A percentile compares a stretch with the other conserved stretches of the same genome.
These are phyloP conservation scores for Mareca strepera DNA, from an alignment of 2,797 vertebrate genomes.

Conservation along the genomic window DNA sequence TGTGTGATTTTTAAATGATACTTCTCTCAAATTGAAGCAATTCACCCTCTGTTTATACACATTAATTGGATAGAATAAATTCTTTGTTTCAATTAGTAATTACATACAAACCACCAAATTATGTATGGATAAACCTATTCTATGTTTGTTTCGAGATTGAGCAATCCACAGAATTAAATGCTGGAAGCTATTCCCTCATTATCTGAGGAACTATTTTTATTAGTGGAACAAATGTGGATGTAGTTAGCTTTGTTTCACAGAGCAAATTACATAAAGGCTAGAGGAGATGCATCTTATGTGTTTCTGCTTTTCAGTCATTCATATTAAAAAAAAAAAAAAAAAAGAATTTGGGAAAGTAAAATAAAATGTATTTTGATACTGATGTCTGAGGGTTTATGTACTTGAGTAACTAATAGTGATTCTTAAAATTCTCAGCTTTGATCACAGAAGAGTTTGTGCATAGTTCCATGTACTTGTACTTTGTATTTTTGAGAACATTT, in stretches of 20 bases:
- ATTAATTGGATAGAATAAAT: not conserved
- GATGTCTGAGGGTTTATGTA: not conserved
- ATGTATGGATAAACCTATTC: not conserved
- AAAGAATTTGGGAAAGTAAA: not conserved
- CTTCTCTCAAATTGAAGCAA: not conserved
- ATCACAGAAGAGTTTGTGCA: not conserved
- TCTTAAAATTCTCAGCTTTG: not conserved
- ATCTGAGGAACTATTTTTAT: conserved; percentile 48
- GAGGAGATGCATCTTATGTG: not conserved
- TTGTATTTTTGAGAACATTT: not conserved
- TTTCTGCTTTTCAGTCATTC: conserved; percentile 17
- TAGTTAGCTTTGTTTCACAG: conserved; percentile 13
- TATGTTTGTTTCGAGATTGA: not conserved
- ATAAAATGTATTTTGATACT: not conserved
- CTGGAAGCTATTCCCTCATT: conserved; percentile 11
- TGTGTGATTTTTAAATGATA: not conserved
- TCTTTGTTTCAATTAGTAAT: not conserved
- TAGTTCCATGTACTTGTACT: not conserved
- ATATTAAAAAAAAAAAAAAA: not conserved
- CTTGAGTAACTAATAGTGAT: not conserved
- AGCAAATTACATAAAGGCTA: not conserved
- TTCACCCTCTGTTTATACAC: not conserved
- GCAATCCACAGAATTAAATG: not conserved
- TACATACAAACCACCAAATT: not conserved
- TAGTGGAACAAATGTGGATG: conserved; percentile 42